These are phyloP conservation scores for Heliornis fulica DNA, from an alignment of 2,113 vertebrate genomes.

Conservation along the genomic window DNA sequence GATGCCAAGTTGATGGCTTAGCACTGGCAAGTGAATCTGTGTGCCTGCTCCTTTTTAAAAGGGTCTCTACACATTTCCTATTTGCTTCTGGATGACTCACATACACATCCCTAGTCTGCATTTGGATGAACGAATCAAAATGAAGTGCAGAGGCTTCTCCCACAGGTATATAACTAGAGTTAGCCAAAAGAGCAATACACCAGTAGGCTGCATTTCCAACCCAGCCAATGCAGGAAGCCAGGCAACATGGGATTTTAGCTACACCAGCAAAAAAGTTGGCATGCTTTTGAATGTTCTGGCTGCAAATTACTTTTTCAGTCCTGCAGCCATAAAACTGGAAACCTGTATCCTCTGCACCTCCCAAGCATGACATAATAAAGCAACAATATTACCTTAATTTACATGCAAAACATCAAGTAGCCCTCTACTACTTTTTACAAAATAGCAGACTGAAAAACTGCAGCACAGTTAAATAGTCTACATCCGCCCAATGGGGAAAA, in stretches of 20 bases:
- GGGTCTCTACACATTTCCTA: not conserved
- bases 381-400: not conserved
- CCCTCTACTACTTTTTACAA: not conserved
- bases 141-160: not conserved
- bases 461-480: not conserved
- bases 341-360: not conserved
- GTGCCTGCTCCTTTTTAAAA: not conserved
- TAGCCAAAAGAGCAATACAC: not conserved
- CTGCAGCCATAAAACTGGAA: not conserved
- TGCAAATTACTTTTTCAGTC: not conserved
- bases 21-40: not conserved
- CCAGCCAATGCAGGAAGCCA: not conserved
- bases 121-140: not conserved
- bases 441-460: not conserved
- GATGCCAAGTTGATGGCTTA: not conserved
- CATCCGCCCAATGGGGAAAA: not conserved
- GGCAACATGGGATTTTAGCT: not conserved
- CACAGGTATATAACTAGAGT: not conserved
- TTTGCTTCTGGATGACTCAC: not conserved
- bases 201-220: not conserved
- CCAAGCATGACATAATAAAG: not conserved
- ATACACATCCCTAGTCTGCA: not conserved
- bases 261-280: not conserved
- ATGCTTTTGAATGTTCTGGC: not conserved
- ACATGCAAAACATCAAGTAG: not conserved